These are phyloP conservation scores for Osmoderma eremita DNA, from an alignment of 2,888 invertebrate species.

Conservation along the genomic window DNA sequence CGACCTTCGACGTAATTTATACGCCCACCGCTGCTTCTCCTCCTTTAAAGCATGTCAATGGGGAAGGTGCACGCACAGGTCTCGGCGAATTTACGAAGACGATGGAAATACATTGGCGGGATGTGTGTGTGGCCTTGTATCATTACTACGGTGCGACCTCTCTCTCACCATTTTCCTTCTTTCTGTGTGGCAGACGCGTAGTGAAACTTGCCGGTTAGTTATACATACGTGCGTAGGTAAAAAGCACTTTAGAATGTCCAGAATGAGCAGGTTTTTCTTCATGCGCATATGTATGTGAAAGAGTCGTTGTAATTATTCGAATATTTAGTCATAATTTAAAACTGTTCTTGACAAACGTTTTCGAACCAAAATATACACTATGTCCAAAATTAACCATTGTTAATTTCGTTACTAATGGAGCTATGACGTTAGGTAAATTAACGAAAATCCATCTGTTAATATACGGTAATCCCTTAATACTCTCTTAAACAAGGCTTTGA, in stretches of 20 bases:
- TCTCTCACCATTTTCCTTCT: not conserved
- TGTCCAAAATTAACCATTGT: no score
- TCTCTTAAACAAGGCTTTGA: no score
- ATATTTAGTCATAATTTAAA: not conserved
- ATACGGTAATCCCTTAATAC: no score
- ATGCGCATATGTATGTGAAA: not conserved
- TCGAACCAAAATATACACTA: no score
- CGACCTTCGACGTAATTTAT: constrained; percentile 27
- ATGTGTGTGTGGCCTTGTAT: constrained; percentile 33
- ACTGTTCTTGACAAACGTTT: no score
- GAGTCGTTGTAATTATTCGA: not conserved
- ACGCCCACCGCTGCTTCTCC: constrained; percentile 20
- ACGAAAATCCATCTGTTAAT: no score
- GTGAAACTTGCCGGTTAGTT: constrained; percentile 1
- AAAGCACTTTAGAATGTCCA: constrained; percentile 1
- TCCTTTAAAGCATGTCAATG: constrained; percentile 28
- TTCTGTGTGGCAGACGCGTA: not conserved
- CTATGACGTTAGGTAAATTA: no score
- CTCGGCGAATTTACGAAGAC: constrained; percentile 30
- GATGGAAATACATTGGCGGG: constrained; percentile 15
- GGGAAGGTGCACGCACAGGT: constrained; percentile 25
- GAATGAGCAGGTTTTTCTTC: not conserved
- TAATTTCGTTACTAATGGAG: no score
- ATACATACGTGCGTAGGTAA: not conserved
- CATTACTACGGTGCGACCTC: constrained; percentile 10